A percentile compares a stretch with the other conserved stretches of the same genome.
phyloP scores from a whole-genome alignment of 2,888 invertebrate genomes.

The Cordilura impudica region DNA sequence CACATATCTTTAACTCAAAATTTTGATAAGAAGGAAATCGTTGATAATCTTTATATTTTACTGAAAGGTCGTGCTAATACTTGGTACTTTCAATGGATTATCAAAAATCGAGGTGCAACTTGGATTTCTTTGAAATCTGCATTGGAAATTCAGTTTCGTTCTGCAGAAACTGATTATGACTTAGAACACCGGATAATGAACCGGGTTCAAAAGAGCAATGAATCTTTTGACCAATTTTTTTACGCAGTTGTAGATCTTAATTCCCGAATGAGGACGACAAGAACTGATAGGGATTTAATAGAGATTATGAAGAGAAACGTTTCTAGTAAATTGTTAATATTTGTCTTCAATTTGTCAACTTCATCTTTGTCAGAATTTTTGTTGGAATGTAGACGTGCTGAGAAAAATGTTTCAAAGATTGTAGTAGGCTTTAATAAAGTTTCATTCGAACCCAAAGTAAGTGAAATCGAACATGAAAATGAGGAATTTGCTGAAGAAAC shows the following conservation, averaged over 20 bases:
- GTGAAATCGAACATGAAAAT: not conserved
- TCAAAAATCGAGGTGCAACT: not conserved
- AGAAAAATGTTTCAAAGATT: not conserved
- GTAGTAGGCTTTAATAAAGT: not conserved
- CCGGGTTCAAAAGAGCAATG: no score
- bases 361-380: not conserved
- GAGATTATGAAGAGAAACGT: not conserved
- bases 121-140: not conserved
- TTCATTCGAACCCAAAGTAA: not conserved
- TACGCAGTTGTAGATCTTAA: not conserved
- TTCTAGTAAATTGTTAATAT: not conserved
- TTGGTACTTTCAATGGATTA: not conserved
- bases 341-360: not conserved
- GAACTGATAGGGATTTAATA: not conserved
- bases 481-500: not conserved
- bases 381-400: not conserved
- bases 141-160: not conserved
- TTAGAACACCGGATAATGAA: not conserved
- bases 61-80: not conserved
- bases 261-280: not conserved
- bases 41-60: not conserved
- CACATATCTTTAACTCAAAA: no score
- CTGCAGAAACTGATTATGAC: conserved; percentile 1
- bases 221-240: not conserved
- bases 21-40: not conserved